These are phyloP conservation scores for Dinocampus coccinellae DNA, from an alignment of 2,888 invertebrate species.

Conservation along the genomic window DNA sequence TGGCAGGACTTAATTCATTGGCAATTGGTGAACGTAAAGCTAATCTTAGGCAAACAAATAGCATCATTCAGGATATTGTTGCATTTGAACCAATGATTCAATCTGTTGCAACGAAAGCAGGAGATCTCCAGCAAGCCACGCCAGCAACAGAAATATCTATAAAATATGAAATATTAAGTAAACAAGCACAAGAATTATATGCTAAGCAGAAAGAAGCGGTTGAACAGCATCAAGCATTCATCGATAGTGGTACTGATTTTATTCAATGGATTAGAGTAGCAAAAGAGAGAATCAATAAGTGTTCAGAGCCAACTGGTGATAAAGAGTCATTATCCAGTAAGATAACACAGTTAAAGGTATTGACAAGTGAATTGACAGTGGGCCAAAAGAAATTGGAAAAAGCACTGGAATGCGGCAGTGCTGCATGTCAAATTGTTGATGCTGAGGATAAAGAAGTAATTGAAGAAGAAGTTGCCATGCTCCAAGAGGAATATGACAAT, in stretches of 20 bases:
- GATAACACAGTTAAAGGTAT: slow-evolving; percentile 85
- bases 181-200: slow-evolving; percentile 90
- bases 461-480: slow-evolving; percentile 89
- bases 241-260: slow-evolving; percentile 92
- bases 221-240: slow-evolving; percentile 91
- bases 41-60: slow-evolving; percentile 90
- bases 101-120: slow-evolving; percentile 93
- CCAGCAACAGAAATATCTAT: slow-evolving; percentile 93
- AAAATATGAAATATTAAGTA: slow-evolving; percentile 90
- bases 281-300: slow-evolving; percentile 91
- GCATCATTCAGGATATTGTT: slow-evolving; percentile 95
- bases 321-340: slow-evolving; percentile 90
- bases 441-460: slow-evolving; percentile 90
- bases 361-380: slow-evolving; percentile 86
- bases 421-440: slow-evolving; percentile 87
- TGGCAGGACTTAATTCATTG: slow-evolving; percentile 83
- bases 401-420: slow-evolving; percentile 86
- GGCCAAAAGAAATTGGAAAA: slow-evolving; percentile 87
- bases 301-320: slow-evolving; percentile 93
- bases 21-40: slow-evolving; percentile 90
- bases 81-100: slow-evolving; percentile 98
- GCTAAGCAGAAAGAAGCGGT: slow-evolving; percentile 91
- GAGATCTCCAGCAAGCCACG: slow-evolving; percentile 89
- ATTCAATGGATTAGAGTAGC: slow-evolving; percentile 92
- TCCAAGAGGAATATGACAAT: slow-evolving; percentile 92